These are phyloP conservation scores for Paracyclopina nana DNA, from an alignment of 1,140 invertebrate genomes.

Conservation along the genomic window DNA sequence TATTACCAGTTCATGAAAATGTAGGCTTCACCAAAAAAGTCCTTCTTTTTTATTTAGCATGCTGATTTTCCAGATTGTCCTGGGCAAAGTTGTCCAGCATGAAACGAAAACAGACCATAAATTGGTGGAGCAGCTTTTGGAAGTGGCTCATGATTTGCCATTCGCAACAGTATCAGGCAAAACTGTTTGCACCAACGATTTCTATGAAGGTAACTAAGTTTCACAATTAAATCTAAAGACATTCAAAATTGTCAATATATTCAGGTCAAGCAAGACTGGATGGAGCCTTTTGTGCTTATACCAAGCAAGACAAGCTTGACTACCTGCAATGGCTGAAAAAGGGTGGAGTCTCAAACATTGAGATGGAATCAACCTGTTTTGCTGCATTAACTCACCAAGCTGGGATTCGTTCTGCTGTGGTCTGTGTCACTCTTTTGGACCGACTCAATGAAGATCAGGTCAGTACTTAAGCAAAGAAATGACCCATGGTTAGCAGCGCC, in stretches of 20 bases:
- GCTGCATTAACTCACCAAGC: conserved; percentile 81
- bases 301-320: conserved; percentile 64
- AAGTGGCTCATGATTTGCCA: conserved; percentile 41
- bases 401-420: conserved; percentile 73
- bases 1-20: conserved; percentile 44
- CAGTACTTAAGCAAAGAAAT: conserved; percentile 31
- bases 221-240: not conserved
- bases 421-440: conserved; percentile 84
- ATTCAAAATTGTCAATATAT: not conserved
- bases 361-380: conserved; percentile 89
- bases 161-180: conserved; percentile 74
- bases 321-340: conserved; percentile 56
- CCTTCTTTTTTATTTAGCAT: not conserved
- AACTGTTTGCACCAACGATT: conserved; percentile 89
- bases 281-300: conserved; percentile 90
- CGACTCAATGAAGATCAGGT: conserved; percentile 85
- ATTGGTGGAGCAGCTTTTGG: conserved; percentile 52
- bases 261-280: conserved; percentile 60
- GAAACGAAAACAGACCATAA: conserved; percentile 60
- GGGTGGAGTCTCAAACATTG: conserved; percentile 76
- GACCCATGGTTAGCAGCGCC: not conserved
- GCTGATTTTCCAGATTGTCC: conserved; percentile 44
- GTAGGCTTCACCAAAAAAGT: conserved; percentile 25
- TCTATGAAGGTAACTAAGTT: conserved; percentile 63
- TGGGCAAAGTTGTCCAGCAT: conserved; percentile 61